Evolutionary conservation across 2,888 invertebrate species (phyloP).

Genomic region (Argyresthia albistria): DNA sequence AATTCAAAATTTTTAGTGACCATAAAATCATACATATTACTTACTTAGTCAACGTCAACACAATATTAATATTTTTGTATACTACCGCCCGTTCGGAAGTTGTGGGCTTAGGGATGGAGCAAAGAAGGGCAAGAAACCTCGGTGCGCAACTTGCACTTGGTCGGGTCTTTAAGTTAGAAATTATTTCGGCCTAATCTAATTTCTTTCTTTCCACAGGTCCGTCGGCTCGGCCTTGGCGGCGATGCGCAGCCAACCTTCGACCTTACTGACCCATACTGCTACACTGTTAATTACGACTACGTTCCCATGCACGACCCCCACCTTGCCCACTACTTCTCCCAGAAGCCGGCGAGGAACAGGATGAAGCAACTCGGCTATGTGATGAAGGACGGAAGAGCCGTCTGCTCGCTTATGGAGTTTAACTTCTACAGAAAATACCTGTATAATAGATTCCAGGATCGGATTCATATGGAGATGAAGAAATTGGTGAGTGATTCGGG

Average conservation of each 20-base stretch:
- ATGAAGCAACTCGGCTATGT: conserved; percentile 69
- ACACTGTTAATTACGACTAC: conserved; percentile 64
- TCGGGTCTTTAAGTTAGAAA: too few relatives aligned
- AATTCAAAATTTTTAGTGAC: too few relatives aligned
- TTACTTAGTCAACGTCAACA: too few relatives aligned
- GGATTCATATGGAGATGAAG: conserved; percentile 56
- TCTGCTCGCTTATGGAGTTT: conserved; percentile 76
- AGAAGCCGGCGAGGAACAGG: conserved; percentile 41
- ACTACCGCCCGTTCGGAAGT: too few relatives aligned
- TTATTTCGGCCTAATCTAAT: background rate
- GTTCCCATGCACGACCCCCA: conserved; percentile 74
- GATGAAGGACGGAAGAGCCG: conserved; percentile 71
- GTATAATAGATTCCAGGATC: conserved; percentile 68
- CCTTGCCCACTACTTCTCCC: conserved; percentile 63
- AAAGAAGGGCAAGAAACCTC: too few relatives aligned
- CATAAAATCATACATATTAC: too few relatives aligned
- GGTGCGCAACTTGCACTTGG: too few relatives aligned
- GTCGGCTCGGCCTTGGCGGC: conserved; percentile 45
- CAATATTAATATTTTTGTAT: too few relatives aligned
- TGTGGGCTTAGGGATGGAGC: too few relatives aligned
- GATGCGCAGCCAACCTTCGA: conserved; percentile 46
- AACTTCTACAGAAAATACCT: conserved; percentile 75
- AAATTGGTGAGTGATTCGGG: conserved; percentile 32
- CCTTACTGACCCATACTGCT: conserved; percentile 56
- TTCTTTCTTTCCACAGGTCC: conserved; percentile 29